phyloP scores from a whole-genome alignment of 1,140 invertebrate species.

The Caenorhabditis latens region DNA sequence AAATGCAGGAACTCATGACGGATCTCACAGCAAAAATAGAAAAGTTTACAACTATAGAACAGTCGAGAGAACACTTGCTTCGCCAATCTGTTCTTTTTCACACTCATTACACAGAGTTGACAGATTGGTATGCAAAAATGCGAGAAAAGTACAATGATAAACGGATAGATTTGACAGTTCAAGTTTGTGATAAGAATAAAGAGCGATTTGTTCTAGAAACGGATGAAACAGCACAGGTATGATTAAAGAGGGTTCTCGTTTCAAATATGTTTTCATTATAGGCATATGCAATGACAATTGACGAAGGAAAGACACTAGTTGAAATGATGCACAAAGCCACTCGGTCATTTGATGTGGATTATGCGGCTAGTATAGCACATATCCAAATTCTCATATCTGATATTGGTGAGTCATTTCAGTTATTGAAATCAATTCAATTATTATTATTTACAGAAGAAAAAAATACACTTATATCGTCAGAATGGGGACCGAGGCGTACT shows the following conservation, averaged over 20 bases:
- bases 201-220: constrained; percentile 70
- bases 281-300: constrained; percentile 72
- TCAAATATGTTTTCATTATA: constrained; percentile 49
- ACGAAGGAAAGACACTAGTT: constrained; percentile 69
- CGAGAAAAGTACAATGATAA: constrained; percentile 37
- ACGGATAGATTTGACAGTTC: constrained; percentile 6
- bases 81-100: constrained; percentile 95
- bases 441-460: constrained; percentile 68
- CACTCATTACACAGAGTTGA: constrained; percentile 93
- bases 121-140: constrained; percentile 57
- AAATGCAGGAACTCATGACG: constrained; percentile 82
- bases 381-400: constrained; percentile 57
- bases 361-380: constrained; percentile 61
- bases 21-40: constrained; percentile 89
- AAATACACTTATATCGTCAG: constrained; percentile 65
- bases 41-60: constrained; percentile 55
- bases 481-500: constrained; percentile 70
- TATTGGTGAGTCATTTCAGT: not conserved
- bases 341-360: constrained; percentile 68
- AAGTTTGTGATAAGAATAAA: constrained; percentile 71
- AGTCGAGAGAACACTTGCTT: constrained; percentile 86
- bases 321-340: constrained; percentile 63
- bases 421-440: not conserved
- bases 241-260: not conserved
- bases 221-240: constrained; percentile 69